Evolutionary conservation across 2,888 invertebrate species (phyloP), one percentile per base, ranked within the genome.

Genomic region (Caenorhabditis zanzibari): DNA sequence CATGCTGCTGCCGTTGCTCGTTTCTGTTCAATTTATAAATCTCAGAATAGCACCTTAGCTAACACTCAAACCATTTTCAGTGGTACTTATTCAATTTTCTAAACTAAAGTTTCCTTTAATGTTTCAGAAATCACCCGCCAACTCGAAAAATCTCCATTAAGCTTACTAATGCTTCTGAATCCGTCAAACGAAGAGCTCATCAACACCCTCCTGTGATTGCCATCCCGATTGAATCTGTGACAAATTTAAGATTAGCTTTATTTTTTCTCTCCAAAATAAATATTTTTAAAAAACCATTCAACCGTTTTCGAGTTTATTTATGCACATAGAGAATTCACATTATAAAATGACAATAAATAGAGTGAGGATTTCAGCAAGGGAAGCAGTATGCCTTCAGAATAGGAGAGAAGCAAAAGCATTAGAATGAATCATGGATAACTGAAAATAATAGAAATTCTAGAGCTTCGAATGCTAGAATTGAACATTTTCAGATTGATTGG

Each of bases 21-120:
- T 6, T 84, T 84, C 26, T 84, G 84, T 26, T 64, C 74, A 19
- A 58, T 74, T 16, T 84, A 84, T 64, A 81, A 81, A 26, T 64
- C 66, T 16, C 61, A 76, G 24, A 68, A 63, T 16, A 58, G 73
- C 22, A 77, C 81, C 5, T 41, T 84, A 19, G 81, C 80, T 6
- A 68, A 84, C 12, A 73, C 79, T 22, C 84, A 84, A 47, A 63
- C 68, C 28, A 73, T 79, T 64, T 79, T 79, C 32, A 79, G 61
- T 44, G 79, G 79, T 79, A 47, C n/a, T 28, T 28, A 26, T 24
- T 28, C 7, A 5, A 58, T 71, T 58, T 47, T n/a, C 12, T 58
- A n/a, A n/a, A 41, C n/a, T 14, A 5, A 38, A 56, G 24, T 26
- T 41, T 12, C 0, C 12, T 41, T 16, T 56, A 19, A 9, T 49